Percentiles rank a stretch among this genome's conserved stretches.
Conservation (phyloP, 2,113 vertebrate genomes). For the Uropsilus gracilis region DNA sequence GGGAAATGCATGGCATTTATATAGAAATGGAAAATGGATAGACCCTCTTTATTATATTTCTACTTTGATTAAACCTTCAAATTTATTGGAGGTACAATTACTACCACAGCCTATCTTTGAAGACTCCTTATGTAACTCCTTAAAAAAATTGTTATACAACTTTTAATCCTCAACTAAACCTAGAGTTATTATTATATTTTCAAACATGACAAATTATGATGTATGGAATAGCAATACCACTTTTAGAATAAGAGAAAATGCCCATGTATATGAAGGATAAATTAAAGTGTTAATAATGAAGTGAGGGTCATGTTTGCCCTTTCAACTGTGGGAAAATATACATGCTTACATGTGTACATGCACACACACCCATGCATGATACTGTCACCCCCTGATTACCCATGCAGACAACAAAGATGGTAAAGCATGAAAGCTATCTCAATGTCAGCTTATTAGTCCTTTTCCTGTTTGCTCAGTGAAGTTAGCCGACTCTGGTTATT, state of each 20-base stretch:
- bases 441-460: background rate
- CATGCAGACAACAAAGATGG: background rate
- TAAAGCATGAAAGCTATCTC: background rate
- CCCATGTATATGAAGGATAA: background rate
- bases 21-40: background rate
- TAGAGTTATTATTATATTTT: background rate
- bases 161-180: background rate
- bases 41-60: background rate
- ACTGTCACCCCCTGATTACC: background rate
- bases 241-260: background rate
- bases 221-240: background rate
- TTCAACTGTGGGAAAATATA: background rate
- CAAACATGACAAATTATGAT: background rate
- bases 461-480: background rate
- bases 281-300: background rate
- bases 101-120: background rate
- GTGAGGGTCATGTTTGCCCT: background rate
- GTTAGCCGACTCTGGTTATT: background rate
- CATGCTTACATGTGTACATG: background rate
- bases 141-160: background rate
- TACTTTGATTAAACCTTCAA: too few species aligned
- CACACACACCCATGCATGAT: background rate
- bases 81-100: background rate
- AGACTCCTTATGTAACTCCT: background rate
- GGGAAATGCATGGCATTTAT: background rate